Base-by-base conservation (phyloP, 2,113 vertebrate species). In the Microtus pennsylvanicus region DNA sequence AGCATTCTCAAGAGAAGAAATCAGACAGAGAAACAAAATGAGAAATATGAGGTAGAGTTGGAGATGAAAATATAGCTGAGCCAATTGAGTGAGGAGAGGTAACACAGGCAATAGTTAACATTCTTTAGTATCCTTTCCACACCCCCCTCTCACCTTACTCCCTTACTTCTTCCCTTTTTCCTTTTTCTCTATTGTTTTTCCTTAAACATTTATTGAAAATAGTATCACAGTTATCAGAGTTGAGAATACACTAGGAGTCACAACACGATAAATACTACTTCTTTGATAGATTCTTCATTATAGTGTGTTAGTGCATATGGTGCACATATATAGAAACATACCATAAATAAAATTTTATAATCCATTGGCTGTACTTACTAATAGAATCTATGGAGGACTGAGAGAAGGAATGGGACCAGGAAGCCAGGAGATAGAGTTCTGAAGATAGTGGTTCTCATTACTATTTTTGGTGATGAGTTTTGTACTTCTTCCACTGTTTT, bases 261-360 rank as follows among this genome's bases (percentile, higher is more conserved):
- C 35, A 90, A 55, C 13, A 58, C 2, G 61, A 45, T 2, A 58
- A 75, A 75, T 58, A 24, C 55, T 21, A 55, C 0, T n/a, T 52
- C 14, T 87, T 24, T 45, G 55, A 24, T 1, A 35, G 30, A 92
- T 76, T 55, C 10, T 35, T 11, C 24, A 42, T 55, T 80, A 11
- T 87, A 24, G 5, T 24, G 5, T 5, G 3, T 24, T 22, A 65
- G 42, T 33, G 0, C 2, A 0, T 58, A 14, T n/a, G 11, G 63
- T 50, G 2, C 3, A 5, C 5, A 3, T 8, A 2, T 28, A 33
- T 26, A 3, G 8, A 94, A 58, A 58, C 0, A 69, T 45, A 65
- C 1, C 24, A 19, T 19, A 86, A 47, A 42, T 47, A 52, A 67
- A 22, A 50, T 61, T 9, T 0, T 58, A 28, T 42, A 61, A 24